phyloP scores from a whole-genome alignment of 2,113 vertebrate species.

The Ameiurus melas region DNA sequence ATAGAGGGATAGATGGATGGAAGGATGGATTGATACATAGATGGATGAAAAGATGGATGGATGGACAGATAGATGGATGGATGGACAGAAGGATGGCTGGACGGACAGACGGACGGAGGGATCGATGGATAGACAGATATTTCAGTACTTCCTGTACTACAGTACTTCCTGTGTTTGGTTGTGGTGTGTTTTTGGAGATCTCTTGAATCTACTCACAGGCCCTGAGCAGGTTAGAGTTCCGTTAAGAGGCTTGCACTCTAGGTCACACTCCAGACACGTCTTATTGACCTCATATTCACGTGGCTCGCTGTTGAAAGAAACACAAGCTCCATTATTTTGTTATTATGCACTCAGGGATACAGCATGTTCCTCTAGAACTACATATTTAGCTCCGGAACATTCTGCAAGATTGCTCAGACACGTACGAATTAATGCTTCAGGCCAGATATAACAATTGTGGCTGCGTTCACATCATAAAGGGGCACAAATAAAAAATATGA shows the following conservation, averaged over 20 bases:
- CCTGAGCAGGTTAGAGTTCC: conserved; percentile 77
- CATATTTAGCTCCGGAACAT: not conserved
- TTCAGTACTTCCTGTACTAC: too few species aligned
- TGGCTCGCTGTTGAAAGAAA: conserved; percentile 69
- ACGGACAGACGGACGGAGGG: too few species aligned
- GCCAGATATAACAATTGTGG: not conserved
- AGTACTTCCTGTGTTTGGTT: not conserved
- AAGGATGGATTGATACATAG: too few species aligned
- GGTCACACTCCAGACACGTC: conserved; percentile 79
- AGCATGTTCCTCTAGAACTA: not conserved
- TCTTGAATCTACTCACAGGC: conserved; percentile 72
- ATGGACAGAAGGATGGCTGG: too few species aligned
- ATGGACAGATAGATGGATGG: not conserved
- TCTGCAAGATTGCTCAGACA: conserved; percentile 8
- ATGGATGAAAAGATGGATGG: too few species aligned
- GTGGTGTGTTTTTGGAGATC: not conserved
- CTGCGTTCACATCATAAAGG: not conserved
- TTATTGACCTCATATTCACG: conserved; percentile 76
- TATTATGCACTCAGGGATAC: not conserved
- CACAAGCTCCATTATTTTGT: conserved; percentile 38
- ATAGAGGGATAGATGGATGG: too few species aligned
- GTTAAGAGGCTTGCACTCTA: conserved; percentile 80
- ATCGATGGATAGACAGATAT: too few species aligned
- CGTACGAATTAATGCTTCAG: not conserved
- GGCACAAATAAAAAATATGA: not conserved